phyloP scores from a whole-genome alignment of 2,113 vertebrate genomes.

The Sclerurus mexicanus region DNA sequence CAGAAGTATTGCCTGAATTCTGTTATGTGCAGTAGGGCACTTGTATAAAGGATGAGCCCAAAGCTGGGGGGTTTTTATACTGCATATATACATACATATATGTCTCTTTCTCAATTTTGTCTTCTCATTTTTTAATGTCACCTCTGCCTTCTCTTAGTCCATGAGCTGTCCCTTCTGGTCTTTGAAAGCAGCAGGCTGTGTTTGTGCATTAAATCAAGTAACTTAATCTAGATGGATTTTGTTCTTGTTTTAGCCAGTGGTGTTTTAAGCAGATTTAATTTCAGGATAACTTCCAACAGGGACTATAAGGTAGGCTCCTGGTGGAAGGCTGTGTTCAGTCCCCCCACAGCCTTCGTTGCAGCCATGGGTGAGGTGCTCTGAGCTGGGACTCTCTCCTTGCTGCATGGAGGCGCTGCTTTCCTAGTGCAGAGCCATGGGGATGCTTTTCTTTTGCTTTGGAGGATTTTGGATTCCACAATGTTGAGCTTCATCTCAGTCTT shows the following conservation, averaged over 20 bases:
- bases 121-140: neutral
- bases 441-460: neutral
- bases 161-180: neutral
- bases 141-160: neutral
- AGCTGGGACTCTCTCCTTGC: neutral
- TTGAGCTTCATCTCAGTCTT: neutral
- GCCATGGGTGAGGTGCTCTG: neutral
- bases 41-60: neutral
- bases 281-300: neutral
- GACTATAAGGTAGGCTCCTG: neutral
- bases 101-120: neutral
- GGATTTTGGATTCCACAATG: neutral
- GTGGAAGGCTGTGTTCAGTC: neutral
- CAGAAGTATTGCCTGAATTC: neutral
- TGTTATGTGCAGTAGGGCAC: neutral
- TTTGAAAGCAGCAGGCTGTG: neutral
- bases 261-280: neutral
- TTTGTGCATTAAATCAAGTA: neutral
- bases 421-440: neutral
- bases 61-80: neutral
- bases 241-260: neutral
- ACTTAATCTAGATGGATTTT: neutral
- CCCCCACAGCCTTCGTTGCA: neutral
- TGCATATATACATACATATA: neutral
- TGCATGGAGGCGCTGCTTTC: neutral